These are phyloP conservation scores for Rhea americana DNA, from an alignment of 2,113 vertebrate genomes.

Conservation along the genomic window DNA sequence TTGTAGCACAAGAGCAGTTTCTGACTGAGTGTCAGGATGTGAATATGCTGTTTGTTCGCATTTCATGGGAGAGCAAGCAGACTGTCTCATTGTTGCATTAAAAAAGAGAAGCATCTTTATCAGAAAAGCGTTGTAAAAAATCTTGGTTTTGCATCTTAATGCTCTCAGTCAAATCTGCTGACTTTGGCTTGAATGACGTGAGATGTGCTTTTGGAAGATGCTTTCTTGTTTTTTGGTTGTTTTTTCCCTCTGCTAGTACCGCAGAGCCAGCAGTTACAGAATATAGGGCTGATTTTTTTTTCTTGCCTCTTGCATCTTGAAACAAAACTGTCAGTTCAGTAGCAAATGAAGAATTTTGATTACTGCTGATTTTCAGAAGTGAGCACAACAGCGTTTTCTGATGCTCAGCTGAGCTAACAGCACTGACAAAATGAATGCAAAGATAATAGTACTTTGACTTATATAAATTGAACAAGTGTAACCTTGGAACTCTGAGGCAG, in stretches of 20 bases:
- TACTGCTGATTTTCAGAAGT: not conserved
- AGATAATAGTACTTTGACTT: not conserved
- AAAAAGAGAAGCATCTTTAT: constrained; percentile 30
- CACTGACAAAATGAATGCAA: not conserved
- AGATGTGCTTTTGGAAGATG: not conserved
- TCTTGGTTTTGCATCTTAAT: not conserved
- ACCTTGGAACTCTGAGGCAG: constrained; percentile 14
- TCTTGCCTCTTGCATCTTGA: constrained; percentile 5
- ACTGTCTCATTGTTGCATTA: constrained; percentile 1
- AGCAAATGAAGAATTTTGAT: not conserved
- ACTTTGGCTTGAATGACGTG: not conserved
- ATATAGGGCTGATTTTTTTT: not conserved
- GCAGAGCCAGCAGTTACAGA: constrained; percentile 19
- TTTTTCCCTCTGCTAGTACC: not conserved
- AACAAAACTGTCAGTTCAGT: constrained; percentile 8
- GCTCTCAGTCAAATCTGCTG: constrained; percentile 24
- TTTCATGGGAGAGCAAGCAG: constrained; percentile 24
- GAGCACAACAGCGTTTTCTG: not conserved
- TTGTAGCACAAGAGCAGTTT: constrained; percentile 62
- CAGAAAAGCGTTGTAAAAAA: not conserved
- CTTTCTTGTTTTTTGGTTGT: not conserved
- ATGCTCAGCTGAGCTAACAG: constrained; percentile 20
- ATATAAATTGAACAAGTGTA: not conserved
- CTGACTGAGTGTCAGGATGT: not conserved
- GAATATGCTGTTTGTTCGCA: constrained; percentile 37